phyloP scores from a whole-genome alignment of 1,140 invertebrate species.

The Bombus impatiens region DNA sequence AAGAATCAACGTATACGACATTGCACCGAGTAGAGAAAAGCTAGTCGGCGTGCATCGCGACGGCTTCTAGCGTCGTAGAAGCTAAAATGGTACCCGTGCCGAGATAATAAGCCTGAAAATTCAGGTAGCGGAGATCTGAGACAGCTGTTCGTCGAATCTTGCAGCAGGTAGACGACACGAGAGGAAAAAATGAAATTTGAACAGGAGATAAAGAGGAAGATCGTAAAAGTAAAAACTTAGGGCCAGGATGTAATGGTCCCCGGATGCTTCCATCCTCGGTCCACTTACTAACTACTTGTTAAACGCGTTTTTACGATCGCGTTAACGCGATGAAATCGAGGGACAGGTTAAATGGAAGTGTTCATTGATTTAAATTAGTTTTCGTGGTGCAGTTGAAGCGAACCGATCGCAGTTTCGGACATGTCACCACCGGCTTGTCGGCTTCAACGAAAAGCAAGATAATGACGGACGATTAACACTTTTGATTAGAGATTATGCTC shows the following conservation, averaged over 20 bases:
- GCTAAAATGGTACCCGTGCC: not conserved
- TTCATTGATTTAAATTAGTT: slow-evolving; percentile 49
- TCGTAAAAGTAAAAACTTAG: slow-evolving; percentile 27
- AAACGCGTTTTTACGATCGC: slow-evolving; percentile 66
- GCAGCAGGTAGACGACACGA: not conserved
- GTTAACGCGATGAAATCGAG: slow-evolving; percentile 35
- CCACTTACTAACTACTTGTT: slow-evolving; percentile 57
- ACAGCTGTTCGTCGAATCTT: not conserved
- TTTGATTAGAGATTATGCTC: too few species aligned
- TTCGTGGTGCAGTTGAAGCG: slow-evolving; percentile 18
- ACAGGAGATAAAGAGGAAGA: not conserved
- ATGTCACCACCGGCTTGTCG: not conserved
- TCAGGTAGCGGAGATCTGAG: not conserved
- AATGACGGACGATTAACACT: not conserved
- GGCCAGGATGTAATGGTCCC: slow-evolving; percentile 20
- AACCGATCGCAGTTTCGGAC: not conserved
- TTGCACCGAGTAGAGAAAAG: not conserved
- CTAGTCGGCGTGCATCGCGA: not conserved
- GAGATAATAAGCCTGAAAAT: not conserved
- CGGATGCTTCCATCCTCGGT: slow-evolving; percentile 37
- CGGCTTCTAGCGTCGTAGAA: not conserved
- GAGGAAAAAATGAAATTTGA: not conserved
- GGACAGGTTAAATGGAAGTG: slow-evolving; percentile 32
- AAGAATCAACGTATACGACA: too few species aligned
- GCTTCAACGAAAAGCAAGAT: not conserved